Conservation (phyloP, 2,888 invertebrate species). For the Sisyra nigra region DNA sequence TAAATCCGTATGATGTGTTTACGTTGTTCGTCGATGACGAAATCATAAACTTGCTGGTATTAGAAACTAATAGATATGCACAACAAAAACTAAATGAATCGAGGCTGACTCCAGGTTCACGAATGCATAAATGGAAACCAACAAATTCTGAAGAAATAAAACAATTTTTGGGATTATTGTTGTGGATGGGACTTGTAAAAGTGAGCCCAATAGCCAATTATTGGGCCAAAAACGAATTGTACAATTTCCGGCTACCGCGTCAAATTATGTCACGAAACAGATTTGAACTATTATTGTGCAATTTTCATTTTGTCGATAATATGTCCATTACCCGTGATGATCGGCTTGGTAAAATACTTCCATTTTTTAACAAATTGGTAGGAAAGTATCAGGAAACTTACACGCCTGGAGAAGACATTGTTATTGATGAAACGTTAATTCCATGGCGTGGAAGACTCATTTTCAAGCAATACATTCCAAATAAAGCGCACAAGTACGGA, state of each 20-base stretch:
- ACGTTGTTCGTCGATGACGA: too few relatives aligned
- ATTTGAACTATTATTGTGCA: conserved; percentile 11
- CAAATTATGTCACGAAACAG: conserved; percentile 11
- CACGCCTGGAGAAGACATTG: conserved; percentile 9
- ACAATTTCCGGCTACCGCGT: conserved; percentile 10
- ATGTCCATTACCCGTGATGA: conserved; percentile 8
- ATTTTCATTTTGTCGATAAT: conserved; percentile 11
- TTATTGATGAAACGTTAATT: not conserved
- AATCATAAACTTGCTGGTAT: too few relatives aligned
- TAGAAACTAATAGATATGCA: too few relatives aligned
- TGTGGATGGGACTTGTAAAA: conserved; percentile 12
- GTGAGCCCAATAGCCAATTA: conserved; percentile 10
- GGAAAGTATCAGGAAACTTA: conserved; percentile 10
- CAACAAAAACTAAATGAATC: too few relatives aligned
- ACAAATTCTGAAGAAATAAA: too few relatives aligned
- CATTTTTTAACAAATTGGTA: conserved; percentile 10
- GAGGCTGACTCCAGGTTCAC: too few relatives aligned
- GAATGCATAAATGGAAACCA: too few relatives aligned
- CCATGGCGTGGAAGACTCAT: not conserved
- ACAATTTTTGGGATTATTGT: conserved; percentile 8
- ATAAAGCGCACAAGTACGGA: not conserved
- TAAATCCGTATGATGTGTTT: too few relatives aligned
- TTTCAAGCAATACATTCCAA: not conserved
- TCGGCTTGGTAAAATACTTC: conserved; percentile 11
- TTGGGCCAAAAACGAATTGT: conserved; percentile 11